phyloP scores from a whole-genome alignment of 2,113 vertebrate genomes.

The Australoheros scitulus region DNA sequence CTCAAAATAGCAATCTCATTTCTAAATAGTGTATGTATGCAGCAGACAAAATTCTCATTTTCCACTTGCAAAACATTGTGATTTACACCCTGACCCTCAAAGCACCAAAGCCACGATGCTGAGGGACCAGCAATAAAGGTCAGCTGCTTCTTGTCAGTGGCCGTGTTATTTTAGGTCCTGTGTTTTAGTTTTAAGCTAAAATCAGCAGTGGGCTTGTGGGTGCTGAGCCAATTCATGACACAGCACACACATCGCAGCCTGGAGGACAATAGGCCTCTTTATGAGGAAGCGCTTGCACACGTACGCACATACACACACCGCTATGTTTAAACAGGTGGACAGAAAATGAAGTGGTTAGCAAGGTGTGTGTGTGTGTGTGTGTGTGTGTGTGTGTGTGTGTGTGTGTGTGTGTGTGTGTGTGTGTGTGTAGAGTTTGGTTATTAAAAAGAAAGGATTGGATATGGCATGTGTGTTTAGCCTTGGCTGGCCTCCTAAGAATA shows the following conservation, averaged over 20 bases:
- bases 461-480: slow-evolving; percentile 65
- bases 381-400: slow-evolving; percentile 24
- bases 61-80: neutral
- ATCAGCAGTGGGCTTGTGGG: slow-evolving; percentile 64
- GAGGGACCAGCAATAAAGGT: slow-evolving; percentile 31
- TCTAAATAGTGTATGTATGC: neutral
- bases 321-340: slow-evolving; percentile 77
- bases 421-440: slow-evolving; percentile 51
- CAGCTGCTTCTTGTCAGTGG: slow-evolving; percentile 55
- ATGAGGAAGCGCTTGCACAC: slow-evolving; percentile 47
- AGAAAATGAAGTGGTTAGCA: slow-evolving; percentile 58
- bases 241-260: slow-evolving; percentile 57
- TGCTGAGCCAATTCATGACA: slow-evolving; percentile 68
- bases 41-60: neutral
- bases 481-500: slow-evolving; percentile 72
- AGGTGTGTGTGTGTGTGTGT: slow-evolving; percentile 31
- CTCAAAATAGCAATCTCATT: neutral
- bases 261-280: slow-evolving; percentile 70
- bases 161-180: slow-evolving; percentile 59
- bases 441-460: slow-evolving; percentile 72
- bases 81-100: neutral
- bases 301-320: slow-evolving; percentile 50
- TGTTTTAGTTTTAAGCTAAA: slow-evolving; percentile 70
- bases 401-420: slow-evolving; percentile 27
- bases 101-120: slow-evolving; percentile 17